Base-by-base conservation (phyloP, 2,888 invertebrate species). In the Alcis repandata region DNA sequence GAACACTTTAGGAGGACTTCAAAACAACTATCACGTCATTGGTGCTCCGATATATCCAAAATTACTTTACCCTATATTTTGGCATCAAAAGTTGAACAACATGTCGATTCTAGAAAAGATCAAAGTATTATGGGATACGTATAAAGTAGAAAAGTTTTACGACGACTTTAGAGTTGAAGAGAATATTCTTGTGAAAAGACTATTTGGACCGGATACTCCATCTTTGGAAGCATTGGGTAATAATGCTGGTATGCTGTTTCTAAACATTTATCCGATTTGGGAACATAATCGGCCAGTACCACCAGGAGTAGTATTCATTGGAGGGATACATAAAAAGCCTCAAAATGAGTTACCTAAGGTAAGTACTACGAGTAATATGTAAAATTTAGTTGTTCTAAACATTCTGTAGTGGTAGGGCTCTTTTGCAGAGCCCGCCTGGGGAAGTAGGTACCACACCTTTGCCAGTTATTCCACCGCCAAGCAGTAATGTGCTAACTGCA, bases 231-330 rank as follows among this genome's bases (percentile, higher is more conserved):
- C 82, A 27, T 63, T 86, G 1, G 62, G 62, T 27, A 68, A 76
- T 20, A 84, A 79, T 48, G 75, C 89, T 13, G 85, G 87, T 48
- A 77, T 93, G 82, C 52, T 92, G 19, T 86, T 94, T 61, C 56
- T 91, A 2, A 93, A 93, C 68, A 70, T 78, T 0, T 85, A 92
- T 73, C 85, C 89, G 0, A 68, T 88, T 27, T 86, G 85, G 74
- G 82, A 83, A 11, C 74, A 75, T 0, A 82, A 79, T 56, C 77
- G 86, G 9, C 93, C 93, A 1, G 76, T 87, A 6, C 84, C 91
- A 15, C 89, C 91, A 0, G 82, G 82, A 53, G 78, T 90, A 7
- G 66, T 93, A 1, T 83, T 84, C 60, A 83, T 91, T 58, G 91
- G 92, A 58, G 90, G 91, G 1, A 72, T 89, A 32, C 92, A 91